phyloP scores from a whole-genome alignment of 2,888 invertebrate species.

The Tortrix viridana region DNA sequence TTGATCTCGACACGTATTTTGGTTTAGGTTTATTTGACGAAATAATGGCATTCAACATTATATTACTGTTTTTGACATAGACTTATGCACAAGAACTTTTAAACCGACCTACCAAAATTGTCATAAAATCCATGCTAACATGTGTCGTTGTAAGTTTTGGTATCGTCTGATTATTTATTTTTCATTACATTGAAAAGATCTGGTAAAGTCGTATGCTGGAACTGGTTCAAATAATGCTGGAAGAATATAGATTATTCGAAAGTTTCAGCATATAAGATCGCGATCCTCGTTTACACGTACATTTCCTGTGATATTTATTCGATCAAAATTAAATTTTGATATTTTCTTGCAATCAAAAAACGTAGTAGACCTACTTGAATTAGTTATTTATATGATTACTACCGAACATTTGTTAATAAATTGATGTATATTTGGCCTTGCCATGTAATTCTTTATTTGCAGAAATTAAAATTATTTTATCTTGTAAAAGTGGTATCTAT shows the following conservation, averaged over 20 bases:
- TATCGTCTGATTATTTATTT: not conserved
- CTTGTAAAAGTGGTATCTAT: conserved; percentile 66
- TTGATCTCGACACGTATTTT: conserved; percentile 21
- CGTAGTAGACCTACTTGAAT: conserved; percentile 11
- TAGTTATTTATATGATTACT: conserved; percentile 24
- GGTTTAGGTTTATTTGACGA: not conserved
- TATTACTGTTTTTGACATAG: not conserved
- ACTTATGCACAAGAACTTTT: not conserved
- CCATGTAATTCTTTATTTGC: conserved; percentile 68
- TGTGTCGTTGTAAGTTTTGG: not conserved
- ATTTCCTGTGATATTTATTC: conserved; percentile 68
- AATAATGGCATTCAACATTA: conserved; percentile 12
- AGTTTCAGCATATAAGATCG: conserved; percentile 43
- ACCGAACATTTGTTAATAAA: conserved; percentile 21
- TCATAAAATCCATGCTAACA: not conserved
- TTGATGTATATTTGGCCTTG: conserved; percentile 65
- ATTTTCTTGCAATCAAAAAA: conserved; percentile 32
- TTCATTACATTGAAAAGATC: not conserved
- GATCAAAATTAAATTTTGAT: conserved; percentile 65
- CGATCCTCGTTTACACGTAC: conserved; percentile 46
- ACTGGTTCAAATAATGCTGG: conserved; percentile 5
- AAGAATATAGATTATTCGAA: conserved; percentile 15
- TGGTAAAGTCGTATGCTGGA: not conserved
- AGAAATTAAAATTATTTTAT: conserved; percentile 57
- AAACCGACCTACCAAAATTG: not conserved